Conservation (phyloP, 2,113 vertebrate species). For the Vidua macroura region DNA sequence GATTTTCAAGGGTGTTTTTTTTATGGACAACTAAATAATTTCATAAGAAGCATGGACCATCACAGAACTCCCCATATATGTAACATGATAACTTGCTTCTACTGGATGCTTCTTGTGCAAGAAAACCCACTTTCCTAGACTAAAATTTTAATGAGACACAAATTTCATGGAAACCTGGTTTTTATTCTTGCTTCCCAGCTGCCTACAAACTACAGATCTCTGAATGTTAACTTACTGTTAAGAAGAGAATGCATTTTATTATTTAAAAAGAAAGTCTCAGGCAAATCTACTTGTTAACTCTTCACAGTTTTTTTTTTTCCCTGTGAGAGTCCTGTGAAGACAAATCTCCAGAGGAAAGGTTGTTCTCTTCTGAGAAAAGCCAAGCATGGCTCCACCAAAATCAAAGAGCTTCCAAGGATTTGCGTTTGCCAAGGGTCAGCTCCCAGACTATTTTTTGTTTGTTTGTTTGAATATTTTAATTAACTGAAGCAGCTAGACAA, state of each 20-base stretch:
- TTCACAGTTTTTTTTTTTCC: not conserved
- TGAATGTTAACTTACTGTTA: not conserved
- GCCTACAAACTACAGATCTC: not conserved
- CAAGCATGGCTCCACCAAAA: not conserved
- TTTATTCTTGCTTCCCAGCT: not conserved
- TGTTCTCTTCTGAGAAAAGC: not conserved
- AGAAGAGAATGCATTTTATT: not conserved
- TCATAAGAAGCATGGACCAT: not conserved
- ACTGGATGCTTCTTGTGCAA: not conserved
- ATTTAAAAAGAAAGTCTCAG: not conserved
- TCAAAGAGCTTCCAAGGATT: not conserved
- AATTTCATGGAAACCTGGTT: not conserved
- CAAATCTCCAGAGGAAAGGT: not conserved
- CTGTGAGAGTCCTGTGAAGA: not conserved
- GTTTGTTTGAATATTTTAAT: slow-evolving; percentile 35
- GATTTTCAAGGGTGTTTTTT: not conserved
- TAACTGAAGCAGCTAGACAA: not conserved
- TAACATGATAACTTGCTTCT: not conserved
- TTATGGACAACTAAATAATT: not conserved
- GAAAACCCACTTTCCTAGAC: not conserved
- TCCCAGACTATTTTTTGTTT: not conserved
- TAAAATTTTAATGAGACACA: not conserved
- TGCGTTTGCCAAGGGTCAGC: not conserved
- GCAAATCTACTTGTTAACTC: not conserved
- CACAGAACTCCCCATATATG: rapidly evolving